A percentile compares a stretch with the other conserved stretches of the same genome.
phyloP scores from a whole-genome alignment of 2,888 invertebrate species.

The Tridacna gigas region DNA sequence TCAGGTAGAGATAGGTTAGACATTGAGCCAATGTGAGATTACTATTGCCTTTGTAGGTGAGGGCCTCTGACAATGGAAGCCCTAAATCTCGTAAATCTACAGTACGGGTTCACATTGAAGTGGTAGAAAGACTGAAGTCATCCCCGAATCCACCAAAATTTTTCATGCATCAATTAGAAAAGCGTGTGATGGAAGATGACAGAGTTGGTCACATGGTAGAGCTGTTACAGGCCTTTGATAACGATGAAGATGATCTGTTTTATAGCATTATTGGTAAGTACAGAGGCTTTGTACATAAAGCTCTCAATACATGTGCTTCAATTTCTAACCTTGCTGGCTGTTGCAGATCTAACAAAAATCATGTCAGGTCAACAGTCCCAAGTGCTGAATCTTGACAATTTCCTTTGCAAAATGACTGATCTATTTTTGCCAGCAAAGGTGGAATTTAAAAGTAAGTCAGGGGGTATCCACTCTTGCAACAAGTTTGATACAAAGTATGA shows the following conservation, averaged over 20 bases:
- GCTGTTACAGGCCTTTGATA: constrained; percentile 93
- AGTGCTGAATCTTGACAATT: no score
- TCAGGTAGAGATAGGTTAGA: no score
- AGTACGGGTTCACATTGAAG: constrained; percentile 84
- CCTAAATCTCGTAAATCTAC: constrained; percentile 81
- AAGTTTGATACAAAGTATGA: no score
- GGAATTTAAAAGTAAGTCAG: no score
- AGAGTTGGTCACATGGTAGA: constrained; percentile 94
- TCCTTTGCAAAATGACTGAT: no score
- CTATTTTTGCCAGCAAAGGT: no score
- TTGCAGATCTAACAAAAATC: no score
- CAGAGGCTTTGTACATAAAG: neutral
- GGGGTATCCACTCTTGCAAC: no score
- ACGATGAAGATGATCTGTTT: constrained; percentile 94
- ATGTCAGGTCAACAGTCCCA: no score
- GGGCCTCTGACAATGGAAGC: constrained; percentile 77
- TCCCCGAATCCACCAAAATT: constrained; percentile 88
- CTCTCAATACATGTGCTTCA: no score
- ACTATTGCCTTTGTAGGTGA: constrained; percentile 48
- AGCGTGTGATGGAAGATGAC: constrained; percentile 87
- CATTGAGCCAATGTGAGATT: no score
- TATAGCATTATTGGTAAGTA: constrained; percentile 91
- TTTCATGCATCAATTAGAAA: constrained; percentile 85
- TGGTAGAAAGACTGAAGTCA: constrained; percentile 70
- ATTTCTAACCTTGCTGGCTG: no score